Evolutionary conservation across 1,140 invertebrate species (phyloP).

Genomic region (Trachymyrmex septentrionalis): DNA sequence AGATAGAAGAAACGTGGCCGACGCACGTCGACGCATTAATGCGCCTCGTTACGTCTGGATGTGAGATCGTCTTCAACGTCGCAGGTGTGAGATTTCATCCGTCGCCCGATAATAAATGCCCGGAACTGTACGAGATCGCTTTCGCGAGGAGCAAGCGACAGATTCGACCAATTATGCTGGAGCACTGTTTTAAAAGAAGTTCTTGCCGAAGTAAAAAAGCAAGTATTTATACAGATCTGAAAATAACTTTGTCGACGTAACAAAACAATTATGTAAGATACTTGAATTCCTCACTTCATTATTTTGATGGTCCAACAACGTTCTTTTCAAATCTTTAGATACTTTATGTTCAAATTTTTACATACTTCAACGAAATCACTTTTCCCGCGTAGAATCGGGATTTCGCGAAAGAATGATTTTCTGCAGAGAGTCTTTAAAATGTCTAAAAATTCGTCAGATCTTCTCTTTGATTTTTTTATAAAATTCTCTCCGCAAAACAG

Average conservation of each 20-base stretch:
- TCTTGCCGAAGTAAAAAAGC: too few species aligned
- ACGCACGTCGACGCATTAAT: conserved; percentile 65
- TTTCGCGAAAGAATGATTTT: not conserved
- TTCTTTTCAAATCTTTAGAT: too few species aligned
- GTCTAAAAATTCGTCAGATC: too few species aligned
- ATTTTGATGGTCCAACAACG: too few species aligned
- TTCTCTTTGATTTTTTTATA: not conserved
- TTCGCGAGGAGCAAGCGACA: not conserved
- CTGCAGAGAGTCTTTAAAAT: not conserved
- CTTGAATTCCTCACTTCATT: too few species aligned
- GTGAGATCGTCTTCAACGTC: conserved; percentile 10
- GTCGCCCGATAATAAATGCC: not conserved
- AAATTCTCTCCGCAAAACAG: not conserved
- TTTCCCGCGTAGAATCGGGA: too few species aligned
- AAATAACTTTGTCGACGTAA: too few species aligned
- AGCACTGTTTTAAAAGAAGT: too few species aligned
- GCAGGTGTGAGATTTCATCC: not conserved
- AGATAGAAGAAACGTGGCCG: not conserved
- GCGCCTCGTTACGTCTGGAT: conserved; percentile 34
- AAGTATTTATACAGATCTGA: too few species aligned
- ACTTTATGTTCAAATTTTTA: too few species aligned
- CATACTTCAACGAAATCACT: too few species aligned
- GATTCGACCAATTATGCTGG: not conserved
- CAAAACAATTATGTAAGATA: too few species aligned
- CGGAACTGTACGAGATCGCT: not conserved